Conservation (phyloP, 2,113 vertebrate species). For the Tupaia chinensis region DNA sequence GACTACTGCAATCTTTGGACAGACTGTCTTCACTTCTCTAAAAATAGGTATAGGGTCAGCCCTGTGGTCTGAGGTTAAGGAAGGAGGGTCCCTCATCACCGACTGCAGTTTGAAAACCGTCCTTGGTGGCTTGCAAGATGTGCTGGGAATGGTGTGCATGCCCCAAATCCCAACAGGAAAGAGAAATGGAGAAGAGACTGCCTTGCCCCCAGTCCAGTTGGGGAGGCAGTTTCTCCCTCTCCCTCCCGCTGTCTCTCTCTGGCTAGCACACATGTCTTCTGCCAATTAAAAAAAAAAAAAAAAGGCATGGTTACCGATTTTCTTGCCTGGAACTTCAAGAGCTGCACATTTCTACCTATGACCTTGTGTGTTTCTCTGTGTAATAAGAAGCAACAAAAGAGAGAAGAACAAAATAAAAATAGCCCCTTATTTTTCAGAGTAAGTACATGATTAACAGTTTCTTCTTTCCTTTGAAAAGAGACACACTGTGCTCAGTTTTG, state of each 20-base stretch:
- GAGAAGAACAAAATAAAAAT: conserved; percentile 48
- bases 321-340: not conserved
- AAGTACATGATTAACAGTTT: not conserved
- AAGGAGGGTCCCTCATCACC: too few relatives aligned
- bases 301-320: not conserved
- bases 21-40: not conserved
- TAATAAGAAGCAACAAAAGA: not conserved
- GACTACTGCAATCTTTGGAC: not conserved
- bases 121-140: too few relatives aligned
- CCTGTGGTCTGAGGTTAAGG: too few relatives aligned
- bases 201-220: too few relatives aligned
- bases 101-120: too few relatives aligned
- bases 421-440: conserved; percentile 8
- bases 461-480: not conserved
- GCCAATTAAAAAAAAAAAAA: not conserved
- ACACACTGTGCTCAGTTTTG: not conserved
- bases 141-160: too few relatives aligned
- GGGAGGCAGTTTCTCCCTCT: too few relatives aligned
- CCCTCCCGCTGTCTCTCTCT: too few relatives aligned
- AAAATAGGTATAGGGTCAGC: not conserved
- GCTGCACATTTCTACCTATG: not conserved
- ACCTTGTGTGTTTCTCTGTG: not conserved
- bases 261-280: too few relatives aligned
- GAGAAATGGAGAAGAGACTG: too few relatives aligned
- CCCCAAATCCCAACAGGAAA: too few relatives aligned